Base-by-base conservation (phyloP, 1,140 invertebrate species). In the Zaprionus tsacasi region DNA sequence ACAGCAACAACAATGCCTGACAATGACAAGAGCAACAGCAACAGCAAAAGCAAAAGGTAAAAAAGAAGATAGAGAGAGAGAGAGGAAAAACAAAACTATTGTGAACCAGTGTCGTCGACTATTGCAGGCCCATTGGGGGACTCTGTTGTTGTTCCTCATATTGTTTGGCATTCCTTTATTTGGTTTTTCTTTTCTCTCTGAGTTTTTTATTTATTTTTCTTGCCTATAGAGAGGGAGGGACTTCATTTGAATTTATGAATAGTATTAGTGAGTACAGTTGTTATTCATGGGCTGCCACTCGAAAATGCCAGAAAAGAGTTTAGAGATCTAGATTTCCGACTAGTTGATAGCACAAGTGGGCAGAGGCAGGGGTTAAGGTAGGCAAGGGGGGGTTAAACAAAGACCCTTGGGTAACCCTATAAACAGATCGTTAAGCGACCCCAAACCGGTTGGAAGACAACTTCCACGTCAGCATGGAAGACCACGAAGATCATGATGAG, bases 241-340 rank as follows among this genome's bases (percentile, higher is more conserved):
- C 78, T 88, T 88, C 83, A 85, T 88, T 89, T 89, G 86, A 89
- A 88, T 88, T 85, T 89, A 88, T 85, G 85, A 80, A 80, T 82
- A 76, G 66, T 60, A 68, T 77, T 67, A 55, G 40, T 67, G 52
- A 57, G 35, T 69, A 38, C 66, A 25, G 63, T 59, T 50, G 33
- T 81, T 77, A 76, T 79, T 87, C 82, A 86, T 76, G 70, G 63
- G 60, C 52, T 48, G 64, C 56, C 73, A 83, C 83, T 87, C 77
- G 79, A 88, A 80, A 67, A 66, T 70, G 60, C 69, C 64, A 27
- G 21, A 21, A 21, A 52, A 52, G 50, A 45, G 64, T 66, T 66
- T 57, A 48, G 38, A 13, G 38, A 13, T 57, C 36, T 38, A 81
- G 85, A 88, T 89, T 88, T 77, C 60, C 12, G 1, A 82, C 79